Evolutionary conservation across 2,113 vertebrate species (phyloP).

Genomic region (Pimephales promelas): DNA sequence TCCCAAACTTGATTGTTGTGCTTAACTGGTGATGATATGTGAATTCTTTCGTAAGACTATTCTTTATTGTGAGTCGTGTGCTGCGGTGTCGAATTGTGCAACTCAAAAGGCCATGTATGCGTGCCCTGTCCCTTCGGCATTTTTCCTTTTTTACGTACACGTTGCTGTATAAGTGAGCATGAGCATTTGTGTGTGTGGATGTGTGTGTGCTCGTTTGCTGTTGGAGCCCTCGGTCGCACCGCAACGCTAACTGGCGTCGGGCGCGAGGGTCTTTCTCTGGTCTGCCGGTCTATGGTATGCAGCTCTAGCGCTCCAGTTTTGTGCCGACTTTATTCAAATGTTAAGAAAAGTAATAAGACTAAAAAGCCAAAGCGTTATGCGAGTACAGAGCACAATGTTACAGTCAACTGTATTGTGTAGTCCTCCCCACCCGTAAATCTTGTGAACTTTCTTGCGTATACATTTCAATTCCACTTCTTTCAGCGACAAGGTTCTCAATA

Average conservation of each 20-base stretch:
- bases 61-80: conserved; percentile 41
- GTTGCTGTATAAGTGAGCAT: conserved; percentile 49
- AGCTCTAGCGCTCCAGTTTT: conserved; percentile 53
- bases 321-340: conserved; percentile 46
- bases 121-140: conserved; percentile 11
- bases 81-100: conserved; percentile 37
- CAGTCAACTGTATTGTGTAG: conserved; percentile 40
- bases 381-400: conserved; percentile 35
- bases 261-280: conserved; percentile 24
- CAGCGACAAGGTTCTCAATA: conserved; percentile 13
- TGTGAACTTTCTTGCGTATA: conserved; percentile 10
- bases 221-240: conserved; percentile 45
- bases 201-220: conserved; percentile 58
- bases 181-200: conserved; percentile 45
- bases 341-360: conserved; percentile 50
- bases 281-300: conserved; percentile 55
- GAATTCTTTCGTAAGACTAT: conserved; percentile 38
- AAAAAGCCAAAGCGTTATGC: conserved; percentile 54
- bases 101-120: conserved; percentile 40
- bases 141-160: conserved; percentile 40
- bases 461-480: conserved; percentile 13
- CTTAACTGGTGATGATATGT: conserved; percentile 42
- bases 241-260: background rate
- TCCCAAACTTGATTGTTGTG: conserved; percentile 36
- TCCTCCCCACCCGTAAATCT: conserved; percentile 7